phyloP scores from a whole-genome alignment of 1,140 invertebrate species.

The Caenorhabditis brenneri region DNA sequence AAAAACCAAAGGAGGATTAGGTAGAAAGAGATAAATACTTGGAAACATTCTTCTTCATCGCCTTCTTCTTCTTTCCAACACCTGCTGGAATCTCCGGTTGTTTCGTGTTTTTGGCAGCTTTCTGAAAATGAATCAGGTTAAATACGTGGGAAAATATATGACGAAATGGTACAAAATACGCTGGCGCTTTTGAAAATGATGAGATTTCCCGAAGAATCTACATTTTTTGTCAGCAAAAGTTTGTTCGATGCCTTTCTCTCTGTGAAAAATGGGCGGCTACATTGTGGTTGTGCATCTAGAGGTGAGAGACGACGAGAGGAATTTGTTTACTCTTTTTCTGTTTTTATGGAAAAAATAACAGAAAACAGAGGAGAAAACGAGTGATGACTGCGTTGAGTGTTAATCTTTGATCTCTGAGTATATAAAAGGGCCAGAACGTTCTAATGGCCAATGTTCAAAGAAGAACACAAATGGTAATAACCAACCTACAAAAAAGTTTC shows the following conservation, averaged over 20 bases:
- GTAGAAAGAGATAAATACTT: conserved; percentile 49
- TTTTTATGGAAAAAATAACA: not conserved
- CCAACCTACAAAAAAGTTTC: too few relatives aligned
- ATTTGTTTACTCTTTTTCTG: conserved; percentile 13
- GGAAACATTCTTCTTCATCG: conserved; percentile 46
- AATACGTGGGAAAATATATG: not conserved
- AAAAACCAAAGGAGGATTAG: not conserved
- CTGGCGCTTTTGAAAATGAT: not conserved
- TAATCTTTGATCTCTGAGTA: not conserved
- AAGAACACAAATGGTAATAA: not conserved
- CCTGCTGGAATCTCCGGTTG: conserved; percentile 7
- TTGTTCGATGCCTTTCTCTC: not conserved
- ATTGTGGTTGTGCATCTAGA: not conserved
- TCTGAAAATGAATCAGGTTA: conserved; percentile 22
- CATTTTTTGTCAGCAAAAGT: conserved; percentile 36
- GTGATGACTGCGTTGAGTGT: not conserved
- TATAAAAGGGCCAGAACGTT: not conserved
- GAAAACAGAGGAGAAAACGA: not conserved
- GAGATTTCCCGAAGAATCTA: not conserved
- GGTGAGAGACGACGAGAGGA: not conserved
- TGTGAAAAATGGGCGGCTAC: not conserved
- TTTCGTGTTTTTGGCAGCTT: conserved; percentile 29
- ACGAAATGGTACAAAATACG: conserved; percentile 10
- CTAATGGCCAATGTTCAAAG: not conserved
- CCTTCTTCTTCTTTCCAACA: conserved; percentile 47